A percentile compares a stretch with the other conserved stretches of the same genome.
Conservation (phyloP, 2,113 vertebrate genomes). For the Paradoxurus hermaphroditus region DNA sequence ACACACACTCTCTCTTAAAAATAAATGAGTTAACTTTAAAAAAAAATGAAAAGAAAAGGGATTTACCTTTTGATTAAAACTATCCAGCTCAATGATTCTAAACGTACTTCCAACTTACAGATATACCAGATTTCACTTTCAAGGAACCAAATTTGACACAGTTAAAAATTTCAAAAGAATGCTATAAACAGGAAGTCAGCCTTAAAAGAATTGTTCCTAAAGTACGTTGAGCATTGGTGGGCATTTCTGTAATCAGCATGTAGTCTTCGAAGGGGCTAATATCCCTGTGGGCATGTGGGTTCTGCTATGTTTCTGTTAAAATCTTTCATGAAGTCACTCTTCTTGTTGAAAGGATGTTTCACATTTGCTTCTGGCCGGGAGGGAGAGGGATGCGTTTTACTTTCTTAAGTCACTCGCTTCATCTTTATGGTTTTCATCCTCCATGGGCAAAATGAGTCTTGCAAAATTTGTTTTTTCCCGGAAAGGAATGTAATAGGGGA, state of each 20-base stretch:
- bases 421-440: slow-evolving; percentile 35
- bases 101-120: background rate
- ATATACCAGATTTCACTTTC: slow-evolving; percentile 16
- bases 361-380: background rate
- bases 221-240: background rate
- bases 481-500: background rate
- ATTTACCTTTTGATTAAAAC: slow-evolving; percentile 31
- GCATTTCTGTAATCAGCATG: background rate
- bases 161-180: slow-evolving; percentile 46
- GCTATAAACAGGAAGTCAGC: background rate
- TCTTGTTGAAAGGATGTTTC: background rate
- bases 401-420: background rate
- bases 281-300: background rate
- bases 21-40: background rate
- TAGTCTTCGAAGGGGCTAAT: slow-evolving; percentile 29
- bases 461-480: background rate
- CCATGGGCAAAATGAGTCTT: background rate
- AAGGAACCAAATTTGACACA: slow-evolving; percentile 39
- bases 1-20: background rate
- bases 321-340: background rate
- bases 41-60: background rate
- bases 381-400: background rate
- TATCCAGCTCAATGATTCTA: background rate
- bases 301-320: background rate
- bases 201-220: slow-evolving; percentile 21